These are phyloP conservation scores for Dicyrtomina minuta DNA, from an alignment of 2,888 invertebrate species.

Conservation along the genomic window DNA sequence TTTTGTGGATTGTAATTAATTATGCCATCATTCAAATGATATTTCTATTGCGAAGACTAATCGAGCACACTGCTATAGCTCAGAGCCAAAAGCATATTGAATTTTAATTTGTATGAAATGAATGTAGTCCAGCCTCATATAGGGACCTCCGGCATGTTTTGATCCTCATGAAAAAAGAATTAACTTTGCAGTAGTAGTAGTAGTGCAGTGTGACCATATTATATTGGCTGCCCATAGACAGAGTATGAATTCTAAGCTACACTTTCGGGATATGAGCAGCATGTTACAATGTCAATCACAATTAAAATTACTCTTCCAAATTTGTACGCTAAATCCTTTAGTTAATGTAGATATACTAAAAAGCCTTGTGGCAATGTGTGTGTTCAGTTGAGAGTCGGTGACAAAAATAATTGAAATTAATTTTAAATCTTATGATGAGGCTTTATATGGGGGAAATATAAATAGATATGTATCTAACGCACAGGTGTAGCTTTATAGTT, in stretches of 20 bases:
- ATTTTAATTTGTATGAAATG: neutral
- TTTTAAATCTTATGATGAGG: neutral
- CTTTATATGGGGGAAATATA: neutral
- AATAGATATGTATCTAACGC: neutral
- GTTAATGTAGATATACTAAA: neutral
- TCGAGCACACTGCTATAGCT: neutral
- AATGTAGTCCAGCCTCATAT: neutral
- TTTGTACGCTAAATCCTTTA: no score
- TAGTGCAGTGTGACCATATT: no score
- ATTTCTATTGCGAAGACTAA: neutral
- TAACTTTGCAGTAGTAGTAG: no score
- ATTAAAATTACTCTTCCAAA: no score
- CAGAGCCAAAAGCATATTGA: neutral
- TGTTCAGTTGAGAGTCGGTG: neutral
- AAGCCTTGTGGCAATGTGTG: neutral
- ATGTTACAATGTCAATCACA: no score
- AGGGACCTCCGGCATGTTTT: no score
- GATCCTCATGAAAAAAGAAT: neutral
- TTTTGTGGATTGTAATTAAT: conserved; percentile 23
- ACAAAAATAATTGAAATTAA: neutral
- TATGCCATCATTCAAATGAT: conserved; percentile 22
- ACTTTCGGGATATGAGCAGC: no score
- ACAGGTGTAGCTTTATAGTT: neutral
- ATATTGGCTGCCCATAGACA: no score
- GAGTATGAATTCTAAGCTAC: no score